Percentiles rank a stretch among this genome's conserved stretches.
Conservation (phyloP, 1,140 invertebrate species). For the Tribolium castaneum region DNA sequence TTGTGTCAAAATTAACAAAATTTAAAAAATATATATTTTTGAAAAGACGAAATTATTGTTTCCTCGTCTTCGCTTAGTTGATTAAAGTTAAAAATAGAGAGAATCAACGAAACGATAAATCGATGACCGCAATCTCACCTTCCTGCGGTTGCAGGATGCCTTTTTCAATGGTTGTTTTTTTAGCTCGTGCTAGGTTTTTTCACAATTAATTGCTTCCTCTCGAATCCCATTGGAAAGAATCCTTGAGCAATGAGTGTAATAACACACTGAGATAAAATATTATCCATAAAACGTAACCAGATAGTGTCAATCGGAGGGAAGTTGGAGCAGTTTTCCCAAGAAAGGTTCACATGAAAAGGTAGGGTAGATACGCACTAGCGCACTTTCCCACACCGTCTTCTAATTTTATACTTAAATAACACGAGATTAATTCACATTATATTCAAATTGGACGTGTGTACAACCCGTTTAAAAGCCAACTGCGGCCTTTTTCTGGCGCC, state of each 20-base stretch:
- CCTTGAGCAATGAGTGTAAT: neutral
- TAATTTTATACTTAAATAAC: slow-evolving; percentile 46
- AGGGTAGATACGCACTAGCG: slow-evolving; percentile 49
- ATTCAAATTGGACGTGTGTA: slow-evolving; percentile 43
- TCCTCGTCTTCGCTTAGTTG: neutral
- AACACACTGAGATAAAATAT: neutral
- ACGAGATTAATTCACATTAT: slow-evolving; percentile 46
- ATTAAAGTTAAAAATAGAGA: neutral
- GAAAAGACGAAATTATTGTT: too few relatives aligned
- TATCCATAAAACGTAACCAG: neutral
- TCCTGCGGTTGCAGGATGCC: slow-evolving; percentile 2
- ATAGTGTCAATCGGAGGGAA: slow-evolving; percentile 27
- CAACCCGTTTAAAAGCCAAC: neutral
- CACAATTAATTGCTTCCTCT: neutral
- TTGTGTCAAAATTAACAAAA: too few relatives aligned
- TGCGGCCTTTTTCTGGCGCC: neutral
- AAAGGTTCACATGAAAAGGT: slow-evolving; percentile 48
- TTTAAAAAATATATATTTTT: too few relatives aligned
- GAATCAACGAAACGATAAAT: neutral
- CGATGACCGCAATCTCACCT: neutral
- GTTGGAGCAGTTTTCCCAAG: slow-evolving; percentile 38
- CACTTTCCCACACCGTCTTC: slow-evolving; percentile 54
- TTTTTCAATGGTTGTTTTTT: neutral
- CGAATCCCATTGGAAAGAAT: neutral
- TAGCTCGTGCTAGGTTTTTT: neutral